Evolutionary conservation across 2,888 invertebrate genomes (phyloP), one percentile per base, ranked within the genome.

Genomic region (Hypselothyrea guttata): DNA sequence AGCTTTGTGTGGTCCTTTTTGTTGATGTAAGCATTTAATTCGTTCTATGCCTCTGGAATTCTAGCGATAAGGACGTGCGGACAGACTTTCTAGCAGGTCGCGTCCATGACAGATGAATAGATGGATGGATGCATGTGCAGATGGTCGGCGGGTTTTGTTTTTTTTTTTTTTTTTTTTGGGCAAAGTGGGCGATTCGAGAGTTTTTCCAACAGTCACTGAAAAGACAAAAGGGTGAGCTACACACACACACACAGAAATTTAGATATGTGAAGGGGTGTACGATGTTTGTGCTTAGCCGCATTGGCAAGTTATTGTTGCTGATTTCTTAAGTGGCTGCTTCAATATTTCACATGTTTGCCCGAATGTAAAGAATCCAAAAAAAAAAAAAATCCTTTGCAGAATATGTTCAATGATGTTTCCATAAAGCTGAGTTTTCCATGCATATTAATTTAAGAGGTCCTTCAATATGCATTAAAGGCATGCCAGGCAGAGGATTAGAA

Each of bases 291-390:
- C 64, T 66, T 58, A 69, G 51, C 38, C 61, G 57, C 53, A 40
- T 34, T 42, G 44, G 40, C 41, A 38, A 56, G 70, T 72, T 81
- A 75, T 77, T 77, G 57, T 71, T 69, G 71, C 66, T 78, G 82
- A 75, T 81, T 78, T 66, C 71, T 63, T 75, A 75, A 81, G 82
- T 74, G 78, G 82, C 65, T 47, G 59, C 63, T 64, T 56, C 54
- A 52, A 57, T 66, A 64, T 64, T 71, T 64, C 53, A 54, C 55
- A 70, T 70, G 54, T 70, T 68, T 49, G 53, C 68, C 44, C 49
- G 67, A 59, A 54, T 46, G 46, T 59, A 63, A 71, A 72, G 72
- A 71, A 71, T 71, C 72, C 72, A 28, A 63, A 54, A 71, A 72
- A 68, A 71, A 71, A 28, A 63, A 54, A 71, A 72, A 68, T 67